Evolutionary conservation across 1,140 invertebrate genomes (phyloP).

Genomic region (Apis laboriosa): DNA sequence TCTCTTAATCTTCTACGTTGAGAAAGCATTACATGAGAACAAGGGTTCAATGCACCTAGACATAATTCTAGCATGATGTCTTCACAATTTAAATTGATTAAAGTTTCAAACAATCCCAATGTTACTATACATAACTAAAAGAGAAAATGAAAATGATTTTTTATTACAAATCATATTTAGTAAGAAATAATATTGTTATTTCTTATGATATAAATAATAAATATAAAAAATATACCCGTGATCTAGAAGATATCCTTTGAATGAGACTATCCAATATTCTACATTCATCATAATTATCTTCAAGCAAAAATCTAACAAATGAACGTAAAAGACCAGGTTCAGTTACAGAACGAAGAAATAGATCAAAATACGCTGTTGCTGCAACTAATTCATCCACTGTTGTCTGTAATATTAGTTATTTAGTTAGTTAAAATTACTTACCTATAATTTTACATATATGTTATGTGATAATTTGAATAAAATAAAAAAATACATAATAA

Average conservation of each 20-base stretch:
- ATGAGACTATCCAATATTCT: conserved; percentile 90
- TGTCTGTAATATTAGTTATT: conserved; percentile 81
- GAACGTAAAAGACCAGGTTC: conserved; percentile 91
- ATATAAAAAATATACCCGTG: conserved; percentile 82
- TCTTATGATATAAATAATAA: background rate
- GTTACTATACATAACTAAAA: conserved; percentile 94
- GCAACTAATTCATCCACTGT: conserved; percentile 93
- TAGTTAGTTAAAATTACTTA: background rate
- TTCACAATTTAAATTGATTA: conserved; percentile 96
- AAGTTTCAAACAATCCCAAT: conserved; percentile 93
- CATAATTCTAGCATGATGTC: conserved; percentile 97
- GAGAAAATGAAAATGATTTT: conserved; percentile 39
- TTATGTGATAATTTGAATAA: background rate
- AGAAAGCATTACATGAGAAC: conserved; percentile 94
- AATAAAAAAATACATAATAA: background rate
- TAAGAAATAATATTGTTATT: background rate
- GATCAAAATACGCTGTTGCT: conserved; percentile 94
- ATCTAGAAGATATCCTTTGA: conserved; percentile 86
- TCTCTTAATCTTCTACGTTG: conserved; percentile 89
- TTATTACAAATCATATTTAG: background rate
- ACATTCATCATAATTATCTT: conserved; percentile 91
- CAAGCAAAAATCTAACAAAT: conserved; percentile 92
- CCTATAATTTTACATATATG: background rate
- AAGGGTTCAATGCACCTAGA: conserved; percentile 92
- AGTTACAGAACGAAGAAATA: conserved; percentile 92